phyloP scores from a whole-genome alignment of 2,113 vertebrate species.

The Gadus macrocephalus region DNA sequence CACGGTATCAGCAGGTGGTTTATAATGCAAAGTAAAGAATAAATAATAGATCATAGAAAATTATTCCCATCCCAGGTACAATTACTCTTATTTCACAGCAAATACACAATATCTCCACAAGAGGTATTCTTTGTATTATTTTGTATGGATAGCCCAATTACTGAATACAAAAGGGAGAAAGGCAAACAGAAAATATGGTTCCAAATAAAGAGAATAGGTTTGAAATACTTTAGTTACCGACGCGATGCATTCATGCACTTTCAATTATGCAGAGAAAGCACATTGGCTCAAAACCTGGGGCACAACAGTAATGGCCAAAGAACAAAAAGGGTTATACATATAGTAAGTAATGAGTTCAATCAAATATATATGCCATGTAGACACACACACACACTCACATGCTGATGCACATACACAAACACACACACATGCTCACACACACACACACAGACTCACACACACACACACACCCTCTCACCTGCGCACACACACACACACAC shows the following conservation, averaged over 20 bases:
- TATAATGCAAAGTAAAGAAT: no score
- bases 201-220: no score
- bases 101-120: no score
- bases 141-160: no score
- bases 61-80: no score
- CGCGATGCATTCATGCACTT: background rate
- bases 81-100: no score
- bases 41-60: no score
- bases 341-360: background rate
- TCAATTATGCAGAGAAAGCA: background rate
- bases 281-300: background rate
- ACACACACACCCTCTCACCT: conserved; percentile 12
- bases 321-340: background rate
- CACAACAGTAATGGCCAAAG: background rate
- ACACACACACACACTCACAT: background rate
- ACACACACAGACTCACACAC: conserved; percentile 3
- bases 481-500: background rate
- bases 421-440: conserved; percentile 10
- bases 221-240: no score
- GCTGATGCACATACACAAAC: background rate
- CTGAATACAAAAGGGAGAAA: no score
- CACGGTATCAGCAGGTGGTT: no score
- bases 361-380: background rate
- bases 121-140: no score
- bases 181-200: no score